Evolutionary conservation across 2,797 vertebrate species (phyloP).

Genomic region (Tolypeutes matacus): DNA sequence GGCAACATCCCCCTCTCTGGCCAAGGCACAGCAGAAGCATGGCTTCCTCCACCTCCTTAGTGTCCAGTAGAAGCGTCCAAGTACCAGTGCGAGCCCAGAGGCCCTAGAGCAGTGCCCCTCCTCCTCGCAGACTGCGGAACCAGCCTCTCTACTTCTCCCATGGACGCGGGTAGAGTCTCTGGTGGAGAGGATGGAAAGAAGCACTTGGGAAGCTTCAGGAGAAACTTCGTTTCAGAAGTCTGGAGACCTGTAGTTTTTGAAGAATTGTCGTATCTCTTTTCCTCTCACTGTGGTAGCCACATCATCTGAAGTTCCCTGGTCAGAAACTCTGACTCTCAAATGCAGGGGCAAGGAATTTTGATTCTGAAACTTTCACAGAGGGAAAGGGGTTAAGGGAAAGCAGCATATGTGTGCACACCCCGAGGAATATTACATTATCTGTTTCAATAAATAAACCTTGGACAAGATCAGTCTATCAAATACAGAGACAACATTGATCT

Average conservation of each 20-base stretch:
- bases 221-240: neutral
- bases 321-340: neutral
- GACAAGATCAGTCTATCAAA: conserved; percentile 65
- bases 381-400: conserved; percentile 61
- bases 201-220: neutral
- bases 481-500: conserved; percentile 81
- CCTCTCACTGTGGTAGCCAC: neutral
- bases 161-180: neutral
- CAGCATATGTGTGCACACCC: neutral
- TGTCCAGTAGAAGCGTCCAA: neutral
- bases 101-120: neutral
- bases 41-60: neutral
- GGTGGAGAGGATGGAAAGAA: neutral
- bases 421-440: conserved; percentile 72
- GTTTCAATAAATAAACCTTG: conserved; percentile 76
- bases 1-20: neutral
- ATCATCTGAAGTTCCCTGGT: neutral
- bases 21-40: neutral
- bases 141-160: neutral
- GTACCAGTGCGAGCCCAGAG: neutral
- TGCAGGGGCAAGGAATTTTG: neutral
- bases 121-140: neutral
- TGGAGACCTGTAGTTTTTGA: neutral
- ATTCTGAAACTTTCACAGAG: conserved; percentile 26
- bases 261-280: neutral